Conservation (phyloP, 2,113 vertebrate species). For the Nycticryphes semicollaris region DNA sequence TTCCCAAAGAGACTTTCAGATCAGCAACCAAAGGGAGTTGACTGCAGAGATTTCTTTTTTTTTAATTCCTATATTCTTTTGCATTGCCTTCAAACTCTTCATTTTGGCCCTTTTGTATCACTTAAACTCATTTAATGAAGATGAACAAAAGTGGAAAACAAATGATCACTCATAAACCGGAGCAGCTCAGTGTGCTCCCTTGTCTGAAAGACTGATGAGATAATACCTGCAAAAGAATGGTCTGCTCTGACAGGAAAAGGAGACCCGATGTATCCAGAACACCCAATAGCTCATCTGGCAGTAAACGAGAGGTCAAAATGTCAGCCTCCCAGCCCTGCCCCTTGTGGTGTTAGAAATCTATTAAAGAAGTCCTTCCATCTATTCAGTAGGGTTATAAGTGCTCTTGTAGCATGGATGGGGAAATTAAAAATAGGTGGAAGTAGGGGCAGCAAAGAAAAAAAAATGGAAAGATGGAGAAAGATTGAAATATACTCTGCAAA, state of each 20-base stretch:
- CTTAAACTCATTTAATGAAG: slow-evolving; percentile 6
- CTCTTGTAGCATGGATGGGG: background rate
- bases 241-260: slow-evolving; percentile 61
- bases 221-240: slow-evolving; percentile 68
- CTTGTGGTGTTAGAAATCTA: slow-evolving; percentile 2
- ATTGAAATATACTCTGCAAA: background rate
- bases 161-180: background rate
- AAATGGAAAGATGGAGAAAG: background rate
- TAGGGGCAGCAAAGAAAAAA: background rate
- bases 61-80: background rate
- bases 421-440: background rate
- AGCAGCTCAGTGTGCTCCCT: background rate
- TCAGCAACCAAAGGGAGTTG: background rate
- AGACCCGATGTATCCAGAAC: slow-evolving; percentile 56
- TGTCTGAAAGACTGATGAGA: slow-evolving; percentile 65
- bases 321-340: slow-evolving; percentile 17
- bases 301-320: slow-evolving; percentile 66
- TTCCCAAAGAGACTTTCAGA: background rate
- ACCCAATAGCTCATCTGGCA: slow-evolving; percentile 63
- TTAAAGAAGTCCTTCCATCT: slow-evolving; percentile 1
- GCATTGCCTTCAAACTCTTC: background rate
- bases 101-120: background rate
- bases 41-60: background rate
- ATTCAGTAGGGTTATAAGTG: background rate
- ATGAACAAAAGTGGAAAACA: slow-evolving; percentile 33